These are phyloP conservation scores for Dolichoris vasculosae DNA, from an alignment of 1,140 invertebrate species.

Conservation along the genomic window DNA sequence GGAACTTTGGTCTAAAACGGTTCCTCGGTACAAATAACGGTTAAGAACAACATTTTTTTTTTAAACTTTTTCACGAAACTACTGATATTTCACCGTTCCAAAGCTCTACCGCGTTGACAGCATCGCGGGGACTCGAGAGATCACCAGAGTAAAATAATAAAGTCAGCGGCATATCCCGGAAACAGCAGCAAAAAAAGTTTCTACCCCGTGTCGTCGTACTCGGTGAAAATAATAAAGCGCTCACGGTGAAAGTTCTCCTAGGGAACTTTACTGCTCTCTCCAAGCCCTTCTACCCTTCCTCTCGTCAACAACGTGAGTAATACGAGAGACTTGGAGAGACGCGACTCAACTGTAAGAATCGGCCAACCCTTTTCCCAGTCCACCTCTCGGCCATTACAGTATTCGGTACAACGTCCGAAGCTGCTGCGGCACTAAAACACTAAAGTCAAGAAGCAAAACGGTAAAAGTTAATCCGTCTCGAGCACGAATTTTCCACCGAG, in stretches of 20 bases:
- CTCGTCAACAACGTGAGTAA: not conserved
- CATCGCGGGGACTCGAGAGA: constrained; percentile 32
- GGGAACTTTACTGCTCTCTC: constrained; percentile 39
- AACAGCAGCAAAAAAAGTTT: constrained; percentile 2
- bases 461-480: constrained; percentile 52
- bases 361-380: constrained; percentile 55
- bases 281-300: constrained; percentile 38
- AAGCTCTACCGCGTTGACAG: not conserved
- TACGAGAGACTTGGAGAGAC: constrained; percentile 2
- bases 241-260: constrained; percentile 41
- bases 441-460: constrained; percentile 57
- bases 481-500: constrained; percentile 45
- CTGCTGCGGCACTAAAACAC: constrained; percentile 58
- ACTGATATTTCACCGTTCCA: not conserved
- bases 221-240: constrained; percentile 41
- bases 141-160: constrained; percentile 38
- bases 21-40: constrained; percentile 7
- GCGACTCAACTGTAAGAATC: constrained; percentile 45
- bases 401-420: constrained; percentile 19
- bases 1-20: constrained; percentile 38
- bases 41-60: constrained; percentile 40
- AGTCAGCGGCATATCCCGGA: constrained; percentile 23
- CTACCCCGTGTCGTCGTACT: not conserved
- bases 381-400: not conserved
- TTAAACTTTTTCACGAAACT: not conserved